Base-by-base conservation (phyloP, 2,888 invertebrate species). In the Antheraea assamensis region DNA sequence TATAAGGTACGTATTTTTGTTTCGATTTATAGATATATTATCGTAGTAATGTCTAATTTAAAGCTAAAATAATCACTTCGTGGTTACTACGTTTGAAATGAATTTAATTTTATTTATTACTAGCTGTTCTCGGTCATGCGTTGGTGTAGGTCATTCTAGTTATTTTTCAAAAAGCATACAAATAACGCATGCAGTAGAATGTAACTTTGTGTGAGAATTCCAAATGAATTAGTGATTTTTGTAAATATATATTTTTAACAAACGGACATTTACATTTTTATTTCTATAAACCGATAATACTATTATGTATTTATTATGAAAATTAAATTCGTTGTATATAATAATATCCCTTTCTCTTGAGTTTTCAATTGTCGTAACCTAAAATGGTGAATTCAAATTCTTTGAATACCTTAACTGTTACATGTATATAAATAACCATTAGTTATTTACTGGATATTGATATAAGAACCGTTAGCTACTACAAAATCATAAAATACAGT, bases 1-100 rank as follows among this genome's bases (percentile, higher is more conserved):
- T 86, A 81, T 78, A 86, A 91, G 92, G 92, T 92, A 89, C 72
- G 92, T 88, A 24, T 27, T 64, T 15, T 64, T 58, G n/a, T 27
- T 61, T 58, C n/a, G 10, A 24, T 58, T 13, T 58, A 58, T 58
- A 24, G 0, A 58, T 2, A 58, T 13, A 58, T n/a, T n/a, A n/a
- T n/a, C n/a, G n/a, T 58, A n/a, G 3, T 19, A 52, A 52, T 5
- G 49, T 17, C 19, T 52, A 52, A 52, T 19, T 52, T 52, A 52
- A 52, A 52, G 3, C 5, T 52, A 19, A 5, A 52, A 3, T 52
- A 19, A 52, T 21, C 21, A 21, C 7, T 21, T 21, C 21, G 21
- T 19, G 7, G 1, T 52, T 52, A 5, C 7, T 52, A 5, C 21
- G 7, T 21, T 21, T 58, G 58, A n/a, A 58, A 24, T 10, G 13